phyloP scores from a whole-genome alignment of 2,797 vertebrate genomes.

The Echeneis naucrates region DNA sequence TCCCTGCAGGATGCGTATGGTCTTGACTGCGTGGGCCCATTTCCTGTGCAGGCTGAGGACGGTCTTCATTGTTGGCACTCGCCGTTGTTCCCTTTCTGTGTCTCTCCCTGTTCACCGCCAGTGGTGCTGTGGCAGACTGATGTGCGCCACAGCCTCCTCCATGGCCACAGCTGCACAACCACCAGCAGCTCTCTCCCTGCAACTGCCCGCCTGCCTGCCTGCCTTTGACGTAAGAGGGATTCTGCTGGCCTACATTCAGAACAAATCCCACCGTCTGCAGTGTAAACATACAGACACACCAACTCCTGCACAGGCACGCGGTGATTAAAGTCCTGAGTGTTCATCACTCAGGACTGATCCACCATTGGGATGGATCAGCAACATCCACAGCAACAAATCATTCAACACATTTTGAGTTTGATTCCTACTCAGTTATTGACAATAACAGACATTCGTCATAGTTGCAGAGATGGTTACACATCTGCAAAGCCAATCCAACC shows the following conservation, averaged over 20 bases:
- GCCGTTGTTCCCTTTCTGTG: constrained; percentile 35
- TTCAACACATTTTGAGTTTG: background rate
- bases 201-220: constrained; percentile 79
- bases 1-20: constrained; percentile 91
- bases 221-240: constrained; percentile 91
- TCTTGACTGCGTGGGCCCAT: constrained; percentile 91
- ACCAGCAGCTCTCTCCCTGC: constrained; percentile 84
- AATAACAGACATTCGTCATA: background rate
- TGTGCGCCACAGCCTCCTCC: constrained; percentile 73
- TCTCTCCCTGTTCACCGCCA: constrained; percentile 70
- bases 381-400: constrained; percentile 20
- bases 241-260: constrained; percentile 95
- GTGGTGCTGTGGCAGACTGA: constrained; percentile 65
- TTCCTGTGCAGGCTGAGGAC: constrained; percentile 89
- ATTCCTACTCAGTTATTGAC: background rate
- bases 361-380: too few relatives aligned
- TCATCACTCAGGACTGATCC: too few relatives aligned
- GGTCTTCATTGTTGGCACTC: constrained; percentile 85
- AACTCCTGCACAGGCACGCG: constrained; percentile 49
- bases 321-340: constrained; percentile 38
- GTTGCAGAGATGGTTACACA: constrained; percentile 15
- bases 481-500: constrained; percentile 8
- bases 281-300: constrained; percentile 66
- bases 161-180: constrained; percentile 76
- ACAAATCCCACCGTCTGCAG: constrained; percentile 89